phyloP scores from a whole-genome alignment of 2,113 vertebrate species.

The Kobus ellipsiprymnus region DNA sequence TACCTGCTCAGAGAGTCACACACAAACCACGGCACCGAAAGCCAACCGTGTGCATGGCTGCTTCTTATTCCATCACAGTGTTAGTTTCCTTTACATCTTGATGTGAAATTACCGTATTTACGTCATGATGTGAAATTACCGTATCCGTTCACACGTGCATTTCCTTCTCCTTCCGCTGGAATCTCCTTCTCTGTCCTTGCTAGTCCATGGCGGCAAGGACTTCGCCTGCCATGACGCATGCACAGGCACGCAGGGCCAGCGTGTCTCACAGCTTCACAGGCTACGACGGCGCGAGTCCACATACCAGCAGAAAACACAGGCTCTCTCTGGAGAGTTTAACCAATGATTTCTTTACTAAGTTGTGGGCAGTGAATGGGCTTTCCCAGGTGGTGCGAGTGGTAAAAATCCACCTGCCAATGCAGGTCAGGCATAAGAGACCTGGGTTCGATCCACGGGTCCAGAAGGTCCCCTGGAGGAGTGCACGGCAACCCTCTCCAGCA shows the following conservation, averaged over 20 bases:
- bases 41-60: accelerated
- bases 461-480: background rate
- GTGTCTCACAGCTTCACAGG: accelerated
- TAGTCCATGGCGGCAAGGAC: background rate
- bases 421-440: background rate
- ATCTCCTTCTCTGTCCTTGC: background rate
- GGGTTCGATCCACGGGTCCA: background rate
- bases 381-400: background rate
- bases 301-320: background rate
- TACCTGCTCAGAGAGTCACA: background rate
- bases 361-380: background rate
- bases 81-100: background rate
- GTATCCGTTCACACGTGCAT: background rate
- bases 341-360: background rate
- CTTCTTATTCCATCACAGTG: background rate
- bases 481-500: background rate
- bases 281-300: background rate
- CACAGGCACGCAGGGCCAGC: too few species aligned
- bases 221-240: background rate
- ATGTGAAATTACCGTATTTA: too few species aligned
- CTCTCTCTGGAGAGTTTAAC: background rate
- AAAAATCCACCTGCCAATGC: background rate
- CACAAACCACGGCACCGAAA: background rate
- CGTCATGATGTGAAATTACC: background rate
- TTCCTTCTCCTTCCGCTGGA: background rate